Conservation (phyloP, 2,888 invertebrate genomes). For the Acanthosoma haemorrhoidale region DNA sequence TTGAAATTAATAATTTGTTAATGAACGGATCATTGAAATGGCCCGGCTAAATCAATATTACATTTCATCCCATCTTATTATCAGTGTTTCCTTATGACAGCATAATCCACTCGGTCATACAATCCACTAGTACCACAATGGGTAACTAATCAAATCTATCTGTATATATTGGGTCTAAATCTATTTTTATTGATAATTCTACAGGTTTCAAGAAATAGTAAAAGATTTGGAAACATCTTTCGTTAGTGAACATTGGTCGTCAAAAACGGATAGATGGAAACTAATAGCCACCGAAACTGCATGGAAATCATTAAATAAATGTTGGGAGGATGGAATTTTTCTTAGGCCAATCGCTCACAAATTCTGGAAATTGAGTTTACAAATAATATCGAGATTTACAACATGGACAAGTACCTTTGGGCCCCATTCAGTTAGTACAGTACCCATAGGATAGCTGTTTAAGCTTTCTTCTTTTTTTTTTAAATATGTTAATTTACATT, state of each 20-base stretch:
- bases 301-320: slow-evolving; percentile 54
- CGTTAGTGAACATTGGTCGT: slow-evolving; percentile 35
- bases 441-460: not conserved
- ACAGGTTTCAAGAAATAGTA: slow-evolving; percentile 85
- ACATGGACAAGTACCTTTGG: slow-evolving; percentile 53
- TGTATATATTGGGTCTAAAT: no score
- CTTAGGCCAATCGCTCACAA: slow-evolving; percentile 69
- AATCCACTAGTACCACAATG: no score
- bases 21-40: no score
- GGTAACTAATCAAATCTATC: no score
- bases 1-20: no score
- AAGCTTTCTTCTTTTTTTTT: not conserved
- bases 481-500: not conserved
- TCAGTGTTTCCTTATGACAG: no score
- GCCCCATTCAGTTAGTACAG: slow-evolving; percentile 1
- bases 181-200: no score
- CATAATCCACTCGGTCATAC: no score
- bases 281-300: slow-evolving; percentile 49
- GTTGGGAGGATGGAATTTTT: slow-evolving; percentile 77
- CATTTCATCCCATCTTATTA: no score
- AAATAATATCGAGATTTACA: slow-evolving; percentile 72
- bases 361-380: slow-evolving; percentile 84
- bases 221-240: slow-evolving; percentile 55
- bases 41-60: no score
- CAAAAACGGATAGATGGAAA: slow-evolving; percentile 39